phyloP scores from a whole-genome alignment of 2,113 vertebrate species.

The Melanotaenia duboulayi region DNA sequence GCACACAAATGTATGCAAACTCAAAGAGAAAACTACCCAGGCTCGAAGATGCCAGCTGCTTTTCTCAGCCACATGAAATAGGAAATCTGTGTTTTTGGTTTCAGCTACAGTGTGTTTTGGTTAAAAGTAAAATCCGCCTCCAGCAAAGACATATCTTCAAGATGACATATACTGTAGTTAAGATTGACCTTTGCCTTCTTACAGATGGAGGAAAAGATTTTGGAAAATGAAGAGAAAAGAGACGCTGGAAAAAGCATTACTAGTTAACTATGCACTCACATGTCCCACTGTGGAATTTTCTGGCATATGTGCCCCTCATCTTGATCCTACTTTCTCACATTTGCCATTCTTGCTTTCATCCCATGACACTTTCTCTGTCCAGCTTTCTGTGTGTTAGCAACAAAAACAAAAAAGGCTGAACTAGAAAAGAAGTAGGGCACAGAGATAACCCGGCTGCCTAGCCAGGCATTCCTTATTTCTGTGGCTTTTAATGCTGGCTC shows the following conservation, averaged over 20 bases:
- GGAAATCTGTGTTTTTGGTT: constrained; percentile 18
- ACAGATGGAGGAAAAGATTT: not conserved
- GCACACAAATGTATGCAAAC: constrained; percentile 11
- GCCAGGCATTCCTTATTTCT: constrained; percentile 76
- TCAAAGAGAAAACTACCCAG: constrained; percentile 19
- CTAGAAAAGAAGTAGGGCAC: constrained; percentile 70
- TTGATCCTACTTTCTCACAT: constrained; percentile 17
- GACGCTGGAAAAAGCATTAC: not conserved
- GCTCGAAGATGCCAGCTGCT: constrained; percentile 28
- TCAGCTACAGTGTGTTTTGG: constrained; percentile 16
- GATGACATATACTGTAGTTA: not conserved
- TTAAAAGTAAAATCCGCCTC: not conserved
- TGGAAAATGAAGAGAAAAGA: constrained; percentile 2
- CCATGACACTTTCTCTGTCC: constrained; percentile 44
- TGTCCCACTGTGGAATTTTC: constrained; percentile 3
- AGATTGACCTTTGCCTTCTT: constrained; percentile 3
- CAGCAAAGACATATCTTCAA: not conserved
- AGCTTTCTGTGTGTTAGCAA: constrained; percentile 36
- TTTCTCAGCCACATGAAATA: constrained; percentile 3
- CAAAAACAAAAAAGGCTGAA: constrained; percentile 65
- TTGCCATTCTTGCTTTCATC: constrained; percentile 14
- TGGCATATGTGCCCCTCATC: constrained; percentile 12
- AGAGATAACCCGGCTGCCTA: constrained; percentile 72
- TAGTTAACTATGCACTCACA: not conserved
- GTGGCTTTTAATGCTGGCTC: constrained; percentile 73